These are phyloP conservation scores for Zaprionus camerounensis DNA, from an alignment of 1,140 invertebrate genomes.

Conservation along the genomic window DNA sequence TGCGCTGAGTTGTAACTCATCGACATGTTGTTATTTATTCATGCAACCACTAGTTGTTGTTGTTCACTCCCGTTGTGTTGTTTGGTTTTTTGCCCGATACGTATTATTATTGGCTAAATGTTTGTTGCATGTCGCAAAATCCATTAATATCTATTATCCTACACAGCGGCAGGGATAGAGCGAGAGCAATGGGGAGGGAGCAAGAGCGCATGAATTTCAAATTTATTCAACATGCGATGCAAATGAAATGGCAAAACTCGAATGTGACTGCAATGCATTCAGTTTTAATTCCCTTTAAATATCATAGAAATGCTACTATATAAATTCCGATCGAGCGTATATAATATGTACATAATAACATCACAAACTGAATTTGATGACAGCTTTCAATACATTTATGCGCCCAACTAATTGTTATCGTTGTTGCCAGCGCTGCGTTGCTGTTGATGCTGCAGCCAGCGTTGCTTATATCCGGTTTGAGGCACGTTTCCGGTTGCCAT, in stretches of 20 bases:
- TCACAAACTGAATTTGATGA: slow-evolving; percentile 38
- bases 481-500: slow-evolving; percentile 78
- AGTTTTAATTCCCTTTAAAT: slow-evolving; percentile 66
- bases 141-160: slow-evolving; percentile 78
- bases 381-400: slow-evolving; percentile 31
- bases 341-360: slow-evolving; percentile 15
- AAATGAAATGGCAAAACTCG: slow-evolving; percentile 68
- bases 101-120: slow-evolving; percentile 44
- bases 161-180: background rate
- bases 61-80: slow-evolving; percentile 21
- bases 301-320: slow-evolving; percentile 24
- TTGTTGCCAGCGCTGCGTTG: slow-evolving; percentile 14
- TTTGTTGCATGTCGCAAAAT: slow-evolving; percentile 57
- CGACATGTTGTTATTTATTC: slow-evolving; percentile 68
- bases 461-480: slow-evolving; percentile 75
- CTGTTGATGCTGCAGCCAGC: slow-evolving; percentile 45
- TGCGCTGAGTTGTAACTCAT: slow-evolving; percentile 18
- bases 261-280: slow-evolving; percentile 54
- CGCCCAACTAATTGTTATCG: slow-evolving; percentile 27
- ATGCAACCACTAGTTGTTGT: slow-evolving; percentile 56
- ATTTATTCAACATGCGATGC: slow-evolving; percentile 44
- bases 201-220: slow-evolving; percentile 16
- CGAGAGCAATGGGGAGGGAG: background rate
- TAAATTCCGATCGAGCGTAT: background rate
- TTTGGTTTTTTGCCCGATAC: slow-evolving; percentile 43